These are phyloP conservation scores for Drosophila aff. DNA, from an alignment of 1,140 invertebrate genomes.

Conservation along the genomic window DNA sequence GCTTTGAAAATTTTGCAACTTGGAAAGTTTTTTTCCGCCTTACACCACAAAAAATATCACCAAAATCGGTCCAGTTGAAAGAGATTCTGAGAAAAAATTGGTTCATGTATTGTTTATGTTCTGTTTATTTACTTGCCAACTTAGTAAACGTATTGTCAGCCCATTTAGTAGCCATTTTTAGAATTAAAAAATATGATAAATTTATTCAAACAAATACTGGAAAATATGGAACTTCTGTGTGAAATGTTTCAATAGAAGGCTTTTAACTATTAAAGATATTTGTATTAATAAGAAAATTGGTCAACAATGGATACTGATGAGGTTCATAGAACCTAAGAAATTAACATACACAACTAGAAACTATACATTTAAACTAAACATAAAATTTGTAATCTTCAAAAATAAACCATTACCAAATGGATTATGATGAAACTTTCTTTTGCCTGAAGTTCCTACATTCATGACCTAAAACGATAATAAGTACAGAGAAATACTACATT, in stretches of 20 bases:
- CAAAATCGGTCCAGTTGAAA: not conserved
- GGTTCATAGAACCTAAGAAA: not conserved
- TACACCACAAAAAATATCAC: slow-evolving; percentile 20
- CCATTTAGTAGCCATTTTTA: not conserved
- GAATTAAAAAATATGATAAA: not conserved
- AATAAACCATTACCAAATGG: not conserved
- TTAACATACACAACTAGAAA: not conserved
- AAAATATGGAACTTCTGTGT: not conserved
- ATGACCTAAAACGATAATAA: not conserved
- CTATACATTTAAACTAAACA: not conserved
- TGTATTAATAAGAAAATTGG: no score
- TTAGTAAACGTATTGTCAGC: not conserved
- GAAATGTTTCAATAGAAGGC: not conserved
- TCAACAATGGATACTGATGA: not conserved
- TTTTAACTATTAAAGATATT: no score
- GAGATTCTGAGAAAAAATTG: not conserved
- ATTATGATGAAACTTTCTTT: not conserved
- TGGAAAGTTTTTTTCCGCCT: slow-evolving; percentile 67
- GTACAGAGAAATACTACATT: not conserved
- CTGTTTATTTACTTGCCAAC: not conserved
- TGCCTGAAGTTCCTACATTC: not conserved
- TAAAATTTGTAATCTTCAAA: not conserved
- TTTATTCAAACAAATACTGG: not conserved
- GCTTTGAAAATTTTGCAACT: slow-evolving; percentile 71
- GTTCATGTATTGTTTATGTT: not conserved